Evolutionary conservation across 2,888 invertebrate species (phyloP), one percentile per base, ranked within the genome.

Genomic region (Apoderus coryli): DNA sequence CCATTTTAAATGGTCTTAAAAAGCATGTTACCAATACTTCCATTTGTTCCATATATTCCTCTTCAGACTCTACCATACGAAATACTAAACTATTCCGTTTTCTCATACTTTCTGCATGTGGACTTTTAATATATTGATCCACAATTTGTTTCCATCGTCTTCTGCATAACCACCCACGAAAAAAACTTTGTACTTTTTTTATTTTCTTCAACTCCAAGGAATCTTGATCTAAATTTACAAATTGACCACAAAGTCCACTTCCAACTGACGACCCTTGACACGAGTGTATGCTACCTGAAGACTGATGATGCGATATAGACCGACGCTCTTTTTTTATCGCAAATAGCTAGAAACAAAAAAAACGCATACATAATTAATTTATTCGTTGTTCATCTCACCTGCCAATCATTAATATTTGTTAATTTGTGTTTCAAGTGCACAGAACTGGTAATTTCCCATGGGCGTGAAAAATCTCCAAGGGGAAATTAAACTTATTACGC

Each of bases 121-220:
- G 89, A 36, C 86, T 88, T 53, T 85, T 84, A 50, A 90, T 90
- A 57, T 90, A 90, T 53, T 89, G 82, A 46, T 89, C 88, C 10
- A 90, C 89, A 33, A 90, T 90, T 56, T 88, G 88, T 56, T 90
- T 90, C 90, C 90, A 90, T 23, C 89, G 65, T 5, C 89, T 65
- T 7, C 90, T 68, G 54, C 89, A 90, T 32, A 90, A 58, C 90
- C 90, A 90, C 7, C 90, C 90, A 4, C 89, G 70, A 61, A 90
- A 89, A 61, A 90, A 89, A 52, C 88, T 88, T 64, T 90, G 77
- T 1, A 38, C 38, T 61, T 79, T 79, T 57, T 88, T 88, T 43
- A 90, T 88, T 61, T 89, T 89, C 39, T 72, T 67, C 36, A 90
- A 65, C 50, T 89, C 88, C n/a, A 67, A 64, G 1, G 72, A 71